Evolutionary conservation across 2,888 invertebrate genomes (phyloP).

Genomic region (Heterodera filipjevi): DNA sequence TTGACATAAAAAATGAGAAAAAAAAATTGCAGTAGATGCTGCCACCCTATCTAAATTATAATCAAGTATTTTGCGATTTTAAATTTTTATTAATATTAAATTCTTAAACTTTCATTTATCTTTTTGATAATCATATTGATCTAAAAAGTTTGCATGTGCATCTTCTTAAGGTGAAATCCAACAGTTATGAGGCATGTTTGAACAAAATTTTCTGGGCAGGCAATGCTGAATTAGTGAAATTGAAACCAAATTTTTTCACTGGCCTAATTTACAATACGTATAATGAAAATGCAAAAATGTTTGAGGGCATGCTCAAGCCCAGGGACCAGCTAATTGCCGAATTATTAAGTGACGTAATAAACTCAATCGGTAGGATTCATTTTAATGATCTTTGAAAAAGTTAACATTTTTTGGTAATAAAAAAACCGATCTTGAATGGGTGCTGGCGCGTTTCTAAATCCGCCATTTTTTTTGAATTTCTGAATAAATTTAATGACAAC

Average conservation of each 20-base stretch:
- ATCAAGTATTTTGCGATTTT: no score
- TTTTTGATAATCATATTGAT: background rate
- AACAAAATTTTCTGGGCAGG: background rate
- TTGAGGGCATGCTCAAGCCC: conserved; percentile 6
- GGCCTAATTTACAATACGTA: conserved; percentile 5
- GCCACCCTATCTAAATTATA: no score
- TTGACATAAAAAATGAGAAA: no score
- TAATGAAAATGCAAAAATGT: conserved; percentile 1
- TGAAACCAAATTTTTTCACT: background rate
- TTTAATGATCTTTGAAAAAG: background rate
- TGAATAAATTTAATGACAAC: no score
- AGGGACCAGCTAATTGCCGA: background rate
- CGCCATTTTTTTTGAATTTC: no score
- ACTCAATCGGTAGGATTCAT: background rate
- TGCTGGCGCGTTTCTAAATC: no score
- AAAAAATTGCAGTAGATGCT: no score
- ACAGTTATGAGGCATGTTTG: background rate
- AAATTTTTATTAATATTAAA: no score
- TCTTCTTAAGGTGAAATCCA: background rate
- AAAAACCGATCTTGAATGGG: no score
- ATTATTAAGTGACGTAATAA: background rate
- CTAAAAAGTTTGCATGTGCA: background rate
- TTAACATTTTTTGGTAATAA: no score
- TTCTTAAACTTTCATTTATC: no score
- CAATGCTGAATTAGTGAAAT: background rate